Base-by-base conservation (phyloP, 1,140 invertebrate species). In the Cyclargus thomasi region DNA sequence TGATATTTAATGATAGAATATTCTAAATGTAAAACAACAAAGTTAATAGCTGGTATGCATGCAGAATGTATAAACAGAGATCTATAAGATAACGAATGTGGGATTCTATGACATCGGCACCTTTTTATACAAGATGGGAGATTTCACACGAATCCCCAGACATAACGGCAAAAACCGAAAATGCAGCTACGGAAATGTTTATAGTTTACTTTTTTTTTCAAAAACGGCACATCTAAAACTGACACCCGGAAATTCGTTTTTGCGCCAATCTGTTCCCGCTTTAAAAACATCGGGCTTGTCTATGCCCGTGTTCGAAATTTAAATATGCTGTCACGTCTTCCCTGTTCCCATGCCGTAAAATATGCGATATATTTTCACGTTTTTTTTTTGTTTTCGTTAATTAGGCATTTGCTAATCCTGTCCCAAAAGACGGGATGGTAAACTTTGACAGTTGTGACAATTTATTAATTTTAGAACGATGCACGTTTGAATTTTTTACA, bases 1-100 rank as follows among this genome's bases (percentile, higher is more conserved):
- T 47, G 0, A 14, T 14, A 47, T 16, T 47, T 47, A 47, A 47
- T 47, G 0, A 47, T 47, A 29, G 23, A 39, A 39, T 8, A 11
- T 8, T 47, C 39, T 47, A 47, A 47, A 47, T 47, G 14, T 47
- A 2, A 47, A 47, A 47, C 76, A 74, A 76, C 79, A 77, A 83
- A 79, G 17, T 59, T 59, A 59, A 18, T 22, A 21, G 21, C 20
- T 21, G 55, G 20, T 21, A 59, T 21, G 55, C 55, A 6, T 59
- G 55, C 55, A 59, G 55, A 59, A 59, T 59, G 17, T 21, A 18
- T 21, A 59, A 59, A 18, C 18, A 59, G 55, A 20, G 55, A 59
- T 59, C 18, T 10, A 22, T 21, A 11, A 20, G 55, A 59, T 59
- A 59, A 59, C 18, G 11, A 59, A 59, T 20, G 55, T 59, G 17